Conservation (phyloP, 2,888 invertebrate species). For the Aspidapion aeneum region DNA sequence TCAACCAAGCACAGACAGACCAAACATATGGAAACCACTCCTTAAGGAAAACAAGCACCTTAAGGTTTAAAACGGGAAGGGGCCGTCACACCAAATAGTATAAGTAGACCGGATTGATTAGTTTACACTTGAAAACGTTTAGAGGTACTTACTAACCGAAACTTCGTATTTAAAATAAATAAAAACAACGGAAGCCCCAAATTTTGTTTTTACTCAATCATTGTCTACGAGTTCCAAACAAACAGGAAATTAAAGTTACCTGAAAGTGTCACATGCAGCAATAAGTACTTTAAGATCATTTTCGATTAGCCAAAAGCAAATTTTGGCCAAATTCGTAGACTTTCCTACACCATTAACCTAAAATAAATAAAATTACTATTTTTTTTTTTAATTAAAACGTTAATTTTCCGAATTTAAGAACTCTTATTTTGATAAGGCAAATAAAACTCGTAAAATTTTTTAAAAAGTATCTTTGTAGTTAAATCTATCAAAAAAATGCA, state of each 20-base stretch:
- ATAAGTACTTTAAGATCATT: constrained; percentile 94
- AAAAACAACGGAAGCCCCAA: background rate
- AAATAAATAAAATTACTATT: constrained; percentile 25
- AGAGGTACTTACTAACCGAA: background rate
- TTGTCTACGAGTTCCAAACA: too few species aligned
- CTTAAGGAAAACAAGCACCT: too few species aligned
- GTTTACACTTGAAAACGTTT: background rate
- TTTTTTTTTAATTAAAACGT: constrained; percentile 8
- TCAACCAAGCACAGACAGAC: too few species aligned
- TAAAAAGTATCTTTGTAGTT: background rate
- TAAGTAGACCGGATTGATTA: too few species aligned
- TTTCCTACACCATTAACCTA: constrained; percentile 93
- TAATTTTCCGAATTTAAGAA: constrained; percentile 3
- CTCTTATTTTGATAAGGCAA: too few species aligned
- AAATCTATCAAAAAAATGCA: too few species aligned
- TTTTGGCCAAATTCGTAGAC: constrained; percentile 98
- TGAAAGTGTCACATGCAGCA: constrained; percentile 98
- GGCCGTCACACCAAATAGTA: too few species aligned
- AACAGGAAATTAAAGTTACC: constrained; percentile 10
- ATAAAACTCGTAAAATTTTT: background rate
- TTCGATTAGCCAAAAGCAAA: constrained; percentile 98
- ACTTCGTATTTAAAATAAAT: background rate
- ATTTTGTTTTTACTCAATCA: too few species aligned
- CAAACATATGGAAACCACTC: too few species aligned
- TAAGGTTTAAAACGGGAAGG: too few species aligned